Evolutionary conservation across 2,113 vertebrate species (phyloP).

Genomic region (Pituophis catenifer): DNA sequence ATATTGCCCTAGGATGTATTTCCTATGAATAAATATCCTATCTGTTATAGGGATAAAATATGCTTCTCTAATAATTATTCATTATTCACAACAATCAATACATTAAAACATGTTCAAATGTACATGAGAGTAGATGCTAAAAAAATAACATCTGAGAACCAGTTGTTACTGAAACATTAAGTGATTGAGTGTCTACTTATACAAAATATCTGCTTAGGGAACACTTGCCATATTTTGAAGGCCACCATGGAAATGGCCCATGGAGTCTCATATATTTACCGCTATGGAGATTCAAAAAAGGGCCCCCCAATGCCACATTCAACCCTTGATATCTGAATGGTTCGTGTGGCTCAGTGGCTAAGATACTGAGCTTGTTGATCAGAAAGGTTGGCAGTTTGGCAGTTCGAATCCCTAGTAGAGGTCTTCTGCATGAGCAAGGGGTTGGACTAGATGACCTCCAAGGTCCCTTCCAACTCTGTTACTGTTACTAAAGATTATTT

Average conservation of each 20-base stretch:
- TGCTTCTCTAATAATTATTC: not conserved
- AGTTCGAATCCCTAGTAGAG: too few species aligned
- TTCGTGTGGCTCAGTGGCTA: not conserved
- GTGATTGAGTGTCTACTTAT: not conserved
- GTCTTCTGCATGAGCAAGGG: too few species aligned
- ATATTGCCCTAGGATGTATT: not conserved
- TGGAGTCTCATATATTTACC: not conserved
- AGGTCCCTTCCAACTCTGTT: too few species aligned
- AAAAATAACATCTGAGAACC: not conserved
- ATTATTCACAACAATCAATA: not conserved
- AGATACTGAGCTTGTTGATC: too few species aligned
- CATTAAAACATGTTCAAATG: not conserved
- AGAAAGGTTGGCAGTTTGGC: too few species aligned
- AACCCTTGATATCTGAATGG: not conserved
- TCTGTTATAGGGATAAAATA: not conserved
- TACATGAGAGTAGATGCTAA: not conserved
- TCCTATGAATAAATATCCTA: not conserved
- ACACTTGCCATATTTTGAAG: too few species aligned
- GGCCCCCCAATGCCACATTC: not conserved
- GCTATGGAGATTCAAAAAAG: not conserved
- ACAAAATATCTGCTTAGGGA: not conserved
- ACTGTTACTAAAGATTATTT: not conserved
- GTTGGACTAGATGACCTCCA: too few species aligned
- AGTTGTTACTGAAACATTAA: not conserved
- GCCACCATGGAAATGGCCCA: not conserved